These are phyloP conservation scores for Nesidiocoris tenuis DNA, from an alignment of 2,888 invertebrate species.

Conservation along the genomic window DNA sequence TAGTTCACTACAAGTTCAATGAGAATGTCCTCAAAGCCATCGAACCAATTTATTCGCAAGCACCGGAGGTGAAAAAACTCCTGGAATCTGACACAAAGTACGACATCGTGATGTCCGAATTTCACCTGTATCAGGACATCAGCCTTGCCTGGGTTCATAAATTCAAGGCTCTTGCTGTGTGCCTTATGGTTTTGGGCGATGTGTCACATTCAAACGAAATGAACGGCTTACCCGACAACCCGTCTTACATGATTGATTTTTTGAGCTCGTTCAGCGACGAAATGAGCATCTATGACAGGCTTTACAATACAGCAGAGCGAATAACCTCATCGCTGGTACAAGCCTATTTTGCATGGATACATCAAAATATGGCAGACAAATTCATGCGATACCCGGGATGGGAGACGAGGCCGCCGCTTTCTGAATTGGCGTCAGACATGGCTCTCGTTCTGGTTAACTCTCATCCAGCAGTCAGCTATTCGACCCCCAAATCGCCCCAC, in stretches of 20 bases:
- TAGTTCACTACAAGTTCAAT: background rate
- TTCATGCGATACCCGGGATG: no score
- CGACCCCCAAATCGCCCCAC: constrained; percentile 1
- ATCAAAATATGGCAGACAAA: no score
- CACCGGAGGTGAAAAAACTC: background rate
- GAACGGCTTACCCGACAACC: constrained; percentile 13
- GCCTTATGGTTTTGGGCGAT: background rate
- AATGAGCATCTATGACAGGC: constrained; percentile 19
- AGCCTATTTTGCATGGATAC: constrained; percentile 46
- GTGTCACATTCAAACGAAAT: background rate
- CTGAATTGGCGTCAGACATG: no score
- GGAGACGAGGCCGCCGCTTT: no score
- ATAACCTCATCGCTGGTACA: background rate
- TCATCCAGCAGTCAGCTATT: constrained; percentile 34
- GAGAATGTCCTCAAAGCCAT: background rate
- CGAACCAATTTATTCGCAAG: background rate
- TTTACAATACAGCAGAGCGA: constrained; percentile 22
- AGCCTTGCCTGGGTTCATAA: background rate
- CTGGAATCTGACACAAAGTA: background rate
- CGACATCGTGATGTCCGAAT: no score
- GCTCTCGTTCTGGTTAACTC: no score
- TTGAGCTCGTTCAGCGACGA: constrained; percentile 1
- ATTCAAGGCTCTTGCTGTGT: background rate
- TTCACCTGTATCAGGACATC: background rate
- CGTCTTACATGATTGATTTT: constrained; percentile 29